Base-by-base conservation (phyloP, 1,140 invertebrate genomes). In the Cotesia typhae region DNA sequence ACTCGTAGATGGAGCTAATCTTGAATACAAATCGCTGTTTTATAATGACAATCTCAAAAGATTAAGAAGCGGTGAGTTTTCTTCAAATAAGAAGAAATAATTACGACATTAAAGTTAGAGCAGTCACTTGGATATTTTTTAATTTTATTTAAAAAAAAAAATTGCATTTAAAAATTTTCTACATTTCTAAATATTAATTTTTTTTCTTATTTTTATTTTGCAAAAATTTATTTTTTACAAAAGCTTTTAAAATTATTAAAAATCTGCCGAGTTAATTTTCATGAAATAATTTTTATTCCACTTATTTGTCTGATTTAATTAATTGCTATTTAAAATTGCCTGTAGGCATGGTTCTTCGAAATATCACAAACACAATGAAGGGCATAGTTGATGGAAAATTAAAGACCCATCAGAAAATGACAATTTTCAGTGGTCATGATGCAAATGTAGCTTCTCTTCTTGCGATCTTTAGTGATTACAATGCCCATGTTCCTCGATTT, bases 361-460 rank as follows among this genome's bases (percentile, higher is more conserved):
- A 89, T 69, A 88, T 91, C 61, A 70, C 90, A 14, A 85, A 88
- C 35, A 87, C 88, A 72, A 71, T 75, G 51, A 17, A 9, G 35
- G 77, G 81, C 4, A 85, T 85, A 52, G 81, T 87, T 14, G 81
- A 82, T 10, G 81, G 82, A 5, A 77, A 78, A 4, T 72, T 82
- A 55, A 71, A 74, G 28, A 17, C 17, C 67, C 70, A 73, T n/a
- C 82, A 87, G 14, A 91, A 91, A 75, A 80, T 92, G 63, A 88
- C 87, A 65, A 75, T 92, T 36, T 91, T 90, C 81, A 90, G 90
- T 5, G 90, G 88, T 4, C 92, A 94, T 79, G 93, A 94, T 79
- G 91, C 91, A 53, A 93, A 91, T 53, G 86, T 95, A 2, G 89
- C 90, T 3, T 90, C 90, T 14, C 74, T 94, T 9, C 85, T 94